These are phyloP conservation scores for Miniopterus natalensis DNA, from an alignment of 2,113 vertebrate species.

Conservation along the genomic window DNA sequence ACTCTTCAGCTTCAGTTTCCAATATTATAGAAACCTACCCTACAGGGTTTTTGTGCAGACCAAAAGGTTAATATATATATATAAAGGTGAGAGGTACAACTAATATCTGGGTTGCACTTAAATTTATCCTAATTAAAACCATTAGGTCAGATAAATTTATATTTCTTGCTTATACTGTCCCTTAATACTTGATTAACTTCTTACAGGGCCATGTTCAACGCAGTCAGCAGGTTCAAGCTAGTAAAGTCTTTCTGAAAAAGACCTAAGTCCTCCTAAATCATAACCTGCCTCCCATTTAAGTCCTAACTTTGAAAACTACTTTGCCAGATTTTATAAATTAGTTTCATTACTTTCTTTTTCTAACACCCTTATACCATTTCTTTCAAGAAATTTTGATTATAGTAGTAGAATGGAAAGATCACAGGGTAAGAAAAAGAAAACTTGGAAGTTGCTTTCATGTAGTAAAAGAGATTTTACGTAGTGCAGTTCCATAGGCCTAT, in stretches of 20 bases:
- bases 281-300: neutral
- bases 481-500: too few relatives aligned
- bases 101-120: neutral
- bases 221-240: neutral
- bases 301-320: neutral
- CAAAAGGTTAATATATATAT: neutral
- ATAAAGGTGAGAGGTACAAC: neutral
- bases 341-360: neutral
- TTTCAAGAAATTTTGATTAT: neutral
- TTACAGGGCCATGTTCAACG: neutral
- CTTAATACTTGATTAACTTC: neutral
- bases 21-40: neutral
- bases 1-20: neutral
- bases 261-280: neutral
- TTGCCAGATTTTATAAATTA: slow-evolving; percentile 5
- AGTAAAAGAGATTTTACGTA: neutral
- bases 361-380: neutral
- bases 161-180: neutral
- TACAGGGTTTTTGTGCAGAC: neutral
- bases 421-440: neutral
- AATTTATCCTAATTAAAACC: neutral
- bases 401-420: neutral
- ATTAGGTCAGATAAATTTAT: neutral
- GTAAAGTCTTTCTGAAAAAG: neutral
- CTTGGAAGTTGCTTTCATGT: neutral